Conservation (phyloP, 2,888 invertebrate genomes). For the Ommatoiulus sabulosus region DNA sequence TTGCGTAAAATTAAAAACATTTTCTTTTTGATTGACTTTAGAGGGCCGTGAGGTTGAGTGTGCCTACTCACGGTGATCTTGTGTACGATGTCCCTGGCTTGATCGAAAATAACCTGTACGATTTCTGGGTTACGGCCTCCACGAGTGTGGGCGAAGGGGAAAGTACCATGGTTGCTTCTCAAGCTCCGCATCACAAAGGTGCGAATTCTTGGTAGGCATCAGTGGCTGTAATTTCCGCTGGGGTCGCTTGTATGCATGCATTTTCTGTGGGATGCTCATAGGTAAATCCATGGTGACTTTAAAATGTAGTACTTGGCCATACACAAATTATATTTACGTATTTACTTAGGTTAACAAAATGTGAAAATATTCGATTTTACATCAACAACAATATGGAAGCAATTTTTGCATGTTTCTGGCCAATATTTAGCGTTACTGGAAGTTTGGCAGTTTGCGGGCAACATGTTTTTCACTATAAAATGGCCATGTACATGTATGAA, state of each 20-base stretch:
- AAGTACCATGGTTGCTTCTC: conserved; percentile 63
- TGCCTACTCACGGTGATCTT: conserved; percentile 61
- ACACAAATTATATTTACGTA: no score
- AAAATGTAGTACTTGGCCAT: no score
- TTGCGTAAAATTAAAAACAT: neutral
- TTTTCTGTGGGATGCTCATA: neutral
- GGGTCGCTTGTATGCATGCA: conserved; percentile 5
- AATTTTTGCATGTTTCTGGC: no score
- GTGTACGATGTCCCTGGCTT: conserved; percentile 63
- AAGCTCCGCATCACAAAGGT: conserved; percentile 64
- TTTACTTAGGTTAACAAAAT: no score
- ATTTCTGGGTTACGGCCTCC: conserved; percentile 65
- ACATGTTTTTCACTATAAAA: no score
- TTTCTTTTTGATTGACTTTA: neutral
- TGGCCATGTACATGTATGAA: no score
- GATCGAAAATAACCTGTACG: conserved; percentile 63
- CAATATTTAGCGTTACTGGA: no score
- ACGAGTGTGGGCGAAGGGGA: conserved; percentile 66
- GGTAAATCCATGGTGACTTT: no score
- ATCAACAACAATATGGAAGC: no score
- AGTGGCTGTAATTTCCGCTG: conserved; percentile 47
- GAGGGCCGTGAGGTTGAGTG: conserved; percentile 57
- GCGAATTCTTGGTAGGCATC: conserved; percentile 58
- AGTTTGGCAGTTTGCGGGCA: no score
- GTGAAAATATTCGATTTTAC: no score